Evolutionary conservation across 1,140 invertebrate genomes (phyloP), one percentile per base, ranked within the genome.

Genomic region (Camponotus floridanus): DNA sequence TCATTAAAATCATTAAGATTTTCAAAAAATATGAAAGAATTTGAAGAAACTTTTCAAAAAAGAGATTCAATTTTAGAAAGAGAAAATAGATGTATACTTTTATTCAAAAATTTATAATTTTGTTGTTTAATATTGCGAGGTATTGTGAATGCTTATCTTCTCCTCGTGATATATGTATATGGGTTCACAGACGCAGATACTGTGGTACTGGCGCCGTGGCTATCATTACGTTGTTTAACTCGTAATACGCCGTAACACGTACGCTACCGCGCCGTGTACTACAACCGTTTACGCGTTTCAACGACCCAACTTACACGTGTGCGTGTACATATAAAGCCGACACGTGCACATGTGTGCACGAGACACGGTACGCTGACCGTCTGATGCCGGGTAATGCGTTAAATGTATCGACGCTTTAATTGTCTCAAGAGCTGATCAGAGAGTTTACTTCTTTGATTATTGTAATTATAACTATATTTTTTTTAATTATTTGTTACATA

Each of bases 221-320:
- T 93, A 93, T 94, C 92, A 92, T 93, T 93, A 92, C 91, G 92
- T 90, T 92, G 90, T 92, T 92, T 90, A 92, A 90, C 90, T 91
- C 92, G 87, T 91, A 91, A 91, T 91, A 92, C 91, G 90, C 85
- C 70, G 86, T 88, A 92, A 92, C 91, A 86, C 76, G 74, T 91
- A 88, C 74, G 85, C 87, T 86, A 83, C 76, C 78, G 87, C 86
- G 64, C 55, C 85, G 65, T 86, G 85, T 90, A 86, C 86, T 86
- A 80, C 87, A 85, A 84, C 59, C 89, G 76, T 91, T 91, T 90
- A 91, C 89, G 90, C 78, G 89, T 85, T 90, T 88, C 90, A 62
- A 86, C 87, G 87, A 64, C 55, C 51, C 67, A 21, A 18, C 51
- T 68, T 68, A 39, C 67, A 59, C 48, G 48, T 45, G 36, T 39